Conservation (phyloP, 2,888 invertebrate genomes). For the Ectemnius cavifrons region DNA sequence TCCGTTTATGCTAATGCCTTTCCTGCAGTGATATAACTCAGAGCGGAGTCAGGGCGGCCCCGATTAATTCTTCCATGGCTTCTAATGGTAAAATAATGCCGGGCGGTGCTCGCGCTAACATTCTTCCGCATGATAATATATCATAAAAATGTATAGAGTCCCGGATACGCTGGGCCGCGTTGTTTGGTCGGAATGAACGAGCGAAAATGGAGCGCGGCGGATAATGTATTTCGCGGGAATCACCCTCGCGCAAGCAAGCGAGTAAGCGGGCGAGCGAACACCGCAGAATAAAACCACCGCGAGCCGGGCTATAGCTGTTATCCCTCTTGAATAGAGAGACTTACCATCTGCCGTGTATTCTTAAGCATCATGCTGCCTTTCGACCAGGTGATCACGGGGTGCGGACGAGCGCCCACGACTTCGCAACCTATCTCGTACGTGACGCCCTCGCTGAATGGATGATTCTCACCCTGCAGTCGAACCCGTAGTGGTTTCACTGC, state of each 20-base stretch:
- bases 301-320: not conserved
- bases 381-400: slow-evolving; percentile 90
- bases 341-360: slow-evolving; percentile 84
- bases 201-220: not conserved
- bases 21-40: not conserved
- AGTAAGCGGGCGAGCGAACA: too few species aligned
- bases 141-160: slow-evolving; percentile 6
- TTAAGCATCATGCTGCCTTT: slow-evolving; percentile 85
- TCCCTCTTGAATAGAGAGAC: slow-evolving; percentile 52
- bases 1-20: not conserved
- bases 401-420: slow-evolving; percentile 86
- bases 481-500: slow-evolving; percentile 87
- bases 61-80: not conserved
- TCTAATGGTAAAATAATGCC: too few species aligned
- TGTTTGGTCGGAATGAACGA: too few species aligned
- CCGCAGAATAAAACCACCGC: not conserved
- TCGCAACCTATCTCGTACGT: slow-evolving; percentile 86
- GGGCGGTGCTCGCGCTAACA: not conserved
- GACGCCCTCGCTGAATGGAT: slow-evolving; percentile 85
- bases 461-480: slow-evolving; percentile 84
- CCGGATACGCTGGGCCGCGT: not conserved
- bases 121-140: slow-evolving; percentile 5
- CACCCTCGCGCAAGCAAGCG: too few species aligned
- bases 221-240: slow-evolving; percentile 10
- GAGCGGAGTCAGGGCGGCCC: too few species aligned